phyloP scores from a whole-genome alignment of 1,140 invertebrate species.

The Tetramorium simillimum region DNA sequence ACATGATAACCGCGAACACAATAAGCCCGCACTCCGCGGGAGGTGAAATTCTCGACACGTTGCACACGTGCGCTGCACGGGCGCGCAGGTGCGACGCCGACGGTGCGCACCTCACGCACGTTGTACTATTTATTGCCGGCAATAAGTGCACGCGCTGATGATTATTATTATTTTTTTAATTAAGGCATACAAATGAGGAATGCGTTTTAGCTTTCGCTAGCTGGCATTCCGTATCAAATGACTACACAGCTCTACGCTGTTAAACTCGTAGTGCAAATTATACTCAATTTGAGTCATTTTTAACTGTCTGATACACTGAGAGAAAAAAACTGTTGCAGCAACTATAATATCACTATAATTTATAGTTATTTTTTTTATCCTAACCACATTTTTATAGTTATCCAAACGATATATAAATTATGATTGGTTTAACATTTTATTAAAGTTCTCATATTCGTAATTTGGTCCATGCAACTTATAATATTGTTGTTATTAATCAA shows the following conservation, averaged over 20 bases:
- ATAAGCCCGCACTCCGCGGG: slow-evolving; percentile 58
- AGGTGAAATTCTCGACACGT: slow-evolving; percentile 33
- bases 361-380: no score
- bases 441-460: no score
- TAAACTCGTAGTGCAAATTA: no score
- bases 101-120: slow-evolving; percentile 21
- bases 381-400: no score
- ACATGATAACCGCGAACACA: slow-evolving; percentile 69
- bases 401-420: no score
- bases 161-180: slow-evolving; percentile 12
- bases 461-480: no score
- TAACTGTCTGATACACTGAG: no score
- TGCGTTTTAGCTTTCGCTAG: not conserved
- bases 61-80: not conserved
- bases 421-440: no score
- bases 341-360: no score
- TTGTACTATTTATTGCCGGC: slow-evolving; percentile 58
- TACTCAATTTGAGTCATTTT: no score
- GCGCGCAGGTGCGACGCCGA: slow-evolving; percentile 23
- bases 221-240: not conserved
- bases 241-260: not conserved
- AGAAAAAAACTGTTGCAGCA: no score
- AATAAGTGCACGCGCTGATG: slow-evolving; percentile 54
- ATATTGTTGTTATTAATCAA: no score
- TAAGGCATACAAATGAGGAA: not conserved